Evolutionary conservation across 2,113 vertebrate genomes (phyloP).

Genomic region (Rhegmatorhina hoffmannsi): DNA sequence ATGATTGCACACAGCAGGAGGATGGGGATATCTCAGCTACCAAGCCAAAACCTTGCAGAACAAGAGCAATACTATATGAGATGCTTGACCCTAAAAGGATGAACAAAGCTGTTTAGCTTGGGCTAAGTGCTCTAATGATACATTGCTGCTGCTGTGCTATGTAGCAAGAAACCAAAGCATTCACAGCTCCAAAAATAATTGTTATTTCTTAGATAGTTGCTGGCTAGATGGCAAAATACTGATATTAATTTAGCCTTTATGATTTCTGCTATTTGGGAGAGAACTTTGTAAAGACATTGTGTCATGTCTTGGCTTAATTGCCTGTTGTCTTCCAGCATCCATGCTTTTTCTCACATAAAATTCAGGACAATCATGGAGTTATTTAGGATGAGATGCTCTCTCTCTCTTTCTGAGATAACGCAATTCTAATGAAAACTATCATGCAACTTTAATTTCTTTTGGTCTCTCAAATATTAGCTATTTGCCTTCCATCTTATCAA

Average conservation of each 20-base stretch:
- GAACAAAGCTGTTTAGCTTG: neutral
- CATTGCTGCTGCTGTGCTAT: neutral
- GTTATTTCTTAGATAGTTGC: neutral
- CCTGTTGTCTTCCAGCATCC: neutral
- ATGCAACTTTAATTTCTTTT: neutral
- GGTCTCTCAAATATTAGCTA: neutral
- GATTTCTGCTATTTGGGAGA: neutral
- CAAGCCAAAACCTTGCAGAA: neutral
- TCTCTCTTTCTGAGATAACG: neutral
- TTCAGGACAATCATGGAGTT: neutral
- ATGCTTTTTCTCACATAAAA: neutral
- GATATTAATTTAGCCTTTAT: neutral
- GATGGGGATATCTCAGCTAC: neutral
- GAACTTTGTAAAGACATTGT: neutral
- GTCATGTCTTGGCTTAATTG: neutral
- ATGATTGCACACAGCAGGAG: neutral
- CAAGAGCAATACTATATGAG: neutral
- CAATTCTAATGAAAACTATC: neutral
- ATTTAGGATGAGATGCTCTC: neutral
- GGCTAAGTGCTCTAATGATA: neutral
- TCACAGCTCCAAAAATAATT: neutral
- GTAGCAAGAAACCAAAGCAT: neutral
- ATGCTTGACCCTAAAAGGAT: neutral
- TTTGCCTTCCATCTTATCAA: neutral
- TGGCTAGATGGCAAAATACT: neutral